Base-by-base conservation (phyloP, 2,888 invertebrate species). In the Volucella bombylans region DNA sequence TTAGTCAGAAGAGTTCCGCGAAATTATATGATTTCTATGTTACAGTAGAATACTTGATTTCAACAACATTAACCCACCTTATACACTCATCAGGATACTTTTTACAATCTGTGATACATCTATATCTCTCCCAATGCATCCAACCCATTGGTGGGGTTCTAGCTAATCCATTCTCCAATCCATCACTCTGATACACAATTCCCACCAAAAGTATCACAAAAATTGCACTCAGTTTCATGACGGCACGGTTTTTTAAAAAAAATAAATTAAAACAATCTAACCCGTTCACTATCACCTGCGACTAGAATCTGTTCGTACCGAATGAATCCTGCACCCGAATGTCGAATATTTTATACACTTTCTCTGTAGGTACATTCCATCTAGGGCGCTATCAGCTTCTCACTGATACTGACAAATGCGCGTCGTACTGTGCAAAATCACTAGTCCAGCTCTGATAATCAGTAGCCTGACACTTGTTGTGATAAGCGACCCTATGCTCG, bases 131-230 rank as follows among this genome's bases (percentile, higher is more conserved):
- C 95, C 95, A 95, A 67, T 94, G 93, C 92, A 95, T 93, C 94
- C 94, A 95, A 8, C 94, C 95, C 94, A 95, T 94, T 1, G 95
- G 95, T 8, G 95, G 95, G n/a, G 94, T 94, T 77, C 90, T 88
- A 0, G 94, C 94, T 62, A 94, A 88, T 0, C 94, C 94, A 92
- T 94, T 94, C 71, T 94, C 93, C 74, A 94, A 88, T 4, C 76
- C 39, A 4, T 81, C 61, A 39, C 49, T 39, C 11, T 49, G 15
- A 2, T 12, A 23, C 0, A 50, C 12, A 43, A 76, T 14, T 4
- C 31, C 80, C 8, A 76, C 23, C 12, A 68, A 38, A 3, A 72
- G 15, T n/a, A 80, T 14, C 52, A 62, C 49, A 49, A 76, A 4
- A 38, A 64, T 49, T 47, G 14, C 67, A 76, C 81, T 50, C 9